Base-by-base conservation (phyloP, 2,113 vertebrate species). In the Boulengeromyrus knoepffleri region DNA sequence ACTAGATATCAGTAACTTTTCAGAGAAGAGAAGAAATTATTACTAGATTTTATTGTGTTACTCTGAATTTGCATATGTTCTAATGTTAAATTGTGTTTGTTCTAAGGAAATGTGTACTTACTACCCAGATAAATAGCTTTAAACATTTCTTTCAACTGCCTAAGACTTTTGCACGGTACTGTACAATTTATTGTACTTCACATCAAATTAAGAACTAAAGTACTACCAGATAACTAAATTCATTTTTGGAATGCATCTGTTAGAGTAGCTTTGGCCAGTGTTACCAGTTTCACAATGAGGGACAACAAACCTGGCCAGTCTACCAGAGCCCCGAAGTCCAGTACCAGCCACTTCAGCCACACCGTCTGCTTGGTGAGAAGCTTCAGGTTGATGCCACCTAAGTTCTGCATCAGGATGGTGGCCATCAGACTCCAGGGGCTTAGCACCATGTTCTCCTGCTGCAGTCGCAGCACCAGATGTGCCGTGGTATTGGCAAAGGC, bases 341-440 rank as follows among this genome's bases (percentile, higher is more conserved):
- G 95, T 1, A 95, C 95, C 93, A 99, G 93, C 90, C 94, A 94
- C 95, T 95, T 97, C 90, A 99, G 96, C 97, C 98, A 97, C 56
- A 97, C 49, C 0, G 97, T 97, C 93, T 95, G 97, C 77, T 97
- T 95, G 89, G 94, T 91, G 52, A 99, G 95, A 58, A 93, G 91
- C 1, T 96, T 94, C 90, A 97, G 96, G 91, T 93, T 92, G 91
- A 99, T 91, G 17, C 96, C 96, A 39, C 96, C 45, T 1, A 92
- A 93, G 94, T 96, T 95, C 93, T 99, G 98, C 53, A 99, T 96
- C 90, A 99, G 92, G 90, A 98, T 58, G 89, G 96, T 92, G 49
- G 96, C 95, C 93, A 95, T 95, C 49, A 99, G 95, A 85, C 96
- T 94, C 97, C 98, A 99, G 0, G 98, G 97, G 90, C 95, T 97